These are phyloP conservation scores for Hydropsyche betteni DNA, from an alignment of 2,888 invertebrate species.

Conservation along the genomic window DNA sequence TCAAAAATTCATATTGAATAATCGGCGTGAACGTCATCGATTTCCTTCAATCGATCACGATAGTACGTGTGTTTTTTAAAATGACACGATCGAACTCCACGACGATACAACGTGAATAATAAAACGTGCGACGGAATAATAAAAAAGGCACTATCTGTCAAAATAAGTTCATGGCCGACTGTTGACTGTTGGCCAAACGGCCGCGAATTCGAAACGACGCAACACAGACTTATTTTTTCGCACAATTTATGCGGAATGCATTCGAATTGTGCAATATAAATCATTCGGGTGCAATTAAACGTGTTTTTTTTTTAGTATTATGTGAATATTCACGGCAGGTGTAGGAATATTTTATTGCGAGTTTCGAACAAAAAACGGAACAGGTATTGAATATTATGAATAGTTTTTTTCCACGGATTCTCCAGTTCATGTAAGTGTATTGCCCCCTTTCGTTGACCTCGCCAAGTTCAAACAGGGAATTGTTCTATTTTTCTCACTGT, in stretches of 20 bases:
- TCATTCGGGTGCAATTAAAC: background rate
- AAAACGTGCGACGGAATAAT: constrained; percentile 3
- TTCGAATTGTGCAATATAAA: background rate
- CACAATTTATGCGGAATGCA: background rate
- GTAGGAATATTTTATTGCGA: too few relatives aligned
- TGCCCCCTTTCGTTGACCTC: constrained; percentile 30
- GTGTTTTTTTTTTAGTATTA: too few relatives aligned
- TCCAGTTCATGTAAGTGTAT: constrained; percentile 12
- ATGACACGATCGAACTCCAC: constrained; percentile 13
- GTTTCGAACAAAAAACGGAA: background rate
- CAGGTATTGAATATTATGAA: constrained; percentile 6
- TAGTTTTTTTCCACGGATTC: constrained; percentile 4
- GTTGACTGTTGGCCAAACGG: constrained; percentile 60
- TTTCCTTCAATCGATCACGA: too few relatives aligned
- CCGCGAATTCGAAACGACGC: background rate
- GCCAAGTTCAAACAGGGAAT: constrained; percentile 17
- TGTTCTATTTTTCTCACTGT: constrained; percentile 23
- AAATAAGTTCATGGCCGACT: constrained; percentile 69
- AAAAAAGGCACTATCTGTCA: constrained; percentile 53
- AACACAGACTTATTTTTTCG: background rate
- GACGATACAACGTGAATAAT: constrained; percentile 19
- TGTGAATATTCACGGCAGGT: too few relatives aligned
- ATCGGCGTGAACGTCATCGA: too few relatives aligned
- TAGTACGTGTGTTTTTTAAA: background rate
- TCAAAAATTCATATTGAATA: too few relatives aligned